phyloP scores from a whole-genome alignment of 2,113 vertebrate genomes.

The Thermophis baileyi region DNA sequence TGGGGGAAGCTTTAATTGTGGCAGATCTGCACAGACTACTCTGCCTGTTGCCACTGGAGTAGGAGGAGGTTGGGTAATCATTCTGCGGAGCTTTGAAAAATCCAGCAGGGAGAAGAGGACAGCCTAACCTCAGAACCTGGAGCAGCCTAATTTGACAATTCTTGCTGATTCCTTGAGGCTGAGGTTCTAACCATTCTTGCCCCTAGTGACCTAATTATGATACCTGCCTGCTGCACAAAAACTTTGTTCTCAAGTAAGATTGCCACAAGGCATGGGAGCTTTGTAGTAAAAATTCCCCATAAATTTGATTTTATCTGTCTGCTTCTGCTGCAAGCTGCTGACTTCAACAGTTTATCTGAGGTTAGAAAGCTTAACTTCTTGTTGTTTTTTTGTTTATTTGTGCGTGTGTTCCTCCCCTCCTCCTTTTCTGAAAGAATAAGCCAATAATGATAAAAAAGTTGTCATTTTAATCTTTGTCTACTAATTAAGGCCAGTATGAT shows the following conservation, averaged over 20 bases:
- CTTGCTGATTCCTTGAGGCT: slow-evolving; percentile 39
- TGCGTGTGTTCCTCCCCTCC: no score
- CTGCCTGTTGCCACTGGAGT: neutral
- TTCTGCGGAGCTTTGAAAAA: slow-evolving; percentile 29
- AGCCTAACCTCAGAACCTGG: slow-evolving; percentile 23
- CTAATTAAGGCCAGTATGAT: slow-evolving; percentile 45
- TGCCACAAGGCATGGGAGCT: slow-evolving; percentile 44
- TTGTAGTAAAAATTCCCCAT: slow-evolving; percentile 46
- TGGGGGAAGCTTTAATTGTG: neutral
- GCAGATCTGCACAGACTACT: neutral
- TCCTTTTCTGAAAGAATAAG: slow-evolving; percentile 26
- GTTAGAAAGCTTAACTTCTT: slow-evolving; percentile 22
- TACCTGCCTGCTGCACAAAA: slow-evolving; percentile 59
- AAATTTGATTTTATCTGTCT: slow-evolving; percentile 47
- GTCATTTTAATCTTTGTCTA: slow-evolving; percentile 46
- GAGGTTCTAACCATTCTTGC: slow-evolving; percentile 63
- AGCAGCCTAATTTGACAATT: slow-evolving; percentile 37
- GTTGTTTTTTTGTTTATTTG: neutral
- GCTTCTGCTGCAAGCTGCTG: slow-evolving; percentile 35
- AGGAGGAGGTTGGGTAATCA: neutral
- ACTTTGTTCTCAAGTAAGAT: slow-evolving; percentile 63
- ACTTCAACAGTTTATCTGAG: slow-evolving; percentile 48
- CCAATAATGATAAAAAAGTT: slow-evolving; percentile 43
- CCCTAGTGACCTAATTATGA: slow-evolving; percentile 82
- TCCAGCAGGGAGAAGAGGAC: slow-evolving; percentile 18